Evolutionary conservation across 1,140 invertebrate species (phyloP), one percentile per base, ranked within the genome.

Genomic region (Galleria mellonella): DNA sequence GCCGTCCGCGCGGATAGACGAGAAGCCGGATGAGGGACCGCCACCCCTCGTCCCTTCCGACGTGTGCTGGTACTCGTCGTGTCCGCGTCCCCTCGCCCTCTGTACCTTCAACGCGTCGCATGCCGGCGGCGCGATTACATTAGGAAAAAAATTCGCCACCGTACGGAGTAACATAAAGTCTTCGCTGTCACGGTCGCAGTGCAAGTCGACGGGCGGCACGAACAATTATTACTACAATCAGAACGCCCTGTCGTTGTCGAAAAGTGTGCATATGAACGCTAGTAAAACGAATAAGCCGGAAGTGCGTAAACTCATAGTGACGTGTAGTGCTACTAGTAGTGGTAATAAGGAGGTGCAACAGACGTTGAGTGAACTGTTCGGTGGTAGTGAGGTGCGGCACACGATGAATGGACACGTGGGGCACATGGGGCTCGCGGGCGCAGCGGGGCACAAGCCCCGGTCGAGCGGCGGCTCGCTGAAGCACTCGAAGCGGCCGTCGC

Each of bases 61-160:
- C 51, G 83, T 87, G 39, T 83, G 73, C 51, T 87, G 84, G 84
- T 86, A 86, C 51, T 49, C 76, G 9, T 49, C 77, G 29, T 67
- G 68, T 23, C 84, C 84, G 43, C 58, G 84, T 5, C 84, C 84
- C n/a, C 72, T 87, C 4, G 81, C 83, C n/a, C 47, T 83, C 14
- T 87, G 84, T 61, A 83, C 82, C 0, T 87, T 76, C 58, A 83
- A 84, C 60, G 71, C 84, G 12, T 75, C 78, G 27, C 76, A 83
- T 55, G 77, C 83, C 9, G 84, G 84, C 30, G 67, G 73, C 51
- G 79, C 79, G 1, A 55, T 87, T 15, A 77, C 76, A 0, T 47
- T 87, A 44, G 79, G 79, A 11, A 83, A 79, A 43, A 66, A 70
- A 35, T 82, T 83, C 48, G 83, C 84, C 8, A 83, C 83, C 7